Conservation (phyloP, 2,113 vertebrate genomes). For the Haemorhous mexicanus region DNA sequence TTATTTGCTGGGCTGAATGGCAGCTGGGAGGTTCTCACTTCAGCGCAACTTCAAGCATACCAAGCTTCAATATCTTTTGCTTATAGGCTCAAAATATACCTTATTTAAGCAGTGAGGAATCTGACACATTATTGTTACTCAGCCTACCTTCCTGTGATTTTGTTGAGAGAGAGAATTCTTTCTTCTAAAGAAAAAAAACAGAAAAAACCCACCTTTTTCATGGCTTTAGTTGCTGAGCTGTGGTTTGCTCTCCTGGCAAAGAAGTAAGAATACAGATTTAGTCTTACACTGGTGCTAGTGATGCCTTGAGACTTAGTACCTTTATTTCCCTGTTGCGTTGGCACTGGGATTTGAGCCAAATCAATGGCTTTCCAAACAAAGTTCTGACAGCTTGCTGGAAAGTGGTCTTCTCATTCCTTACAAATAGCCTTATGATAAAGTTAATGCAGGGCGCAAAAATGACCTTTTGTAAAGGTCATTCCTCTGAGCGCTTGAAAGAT, state of each 20-base stretch:
- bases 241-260: not conserved
- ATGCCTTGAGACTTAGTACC: not conserved
- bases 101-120: not conserved
- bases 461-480: not conserved
- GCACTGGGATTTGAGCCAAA: not conserved
- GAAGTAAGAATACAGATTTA: not conserved
- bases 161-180: not conserved
- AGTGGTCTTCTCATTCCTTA: not conserved
- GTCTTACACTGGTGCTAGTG: not conserved
- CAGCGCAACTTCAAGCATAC: not conserved
- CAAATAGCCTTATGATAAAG: not conserved
- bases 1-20: rapidly evolving
- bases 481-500: not conserved
- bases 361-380: not conserved
- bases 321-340: not conserved
- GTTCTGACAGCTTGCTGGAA: not conserved
- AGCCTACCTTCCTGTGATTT: not conserved
- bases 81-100: not conserved
- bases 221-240: not conserved
- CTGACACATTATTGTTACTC: not conserved
- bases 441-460: not conserved
- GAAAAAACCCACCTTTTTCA: rapidly evolving
- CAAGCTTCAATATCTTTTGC: not conserved
- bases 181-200: not conserved
- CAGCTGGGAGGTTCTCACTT: not conserved